Base-by-base conservation (phyloP, 23 tunicate species). In the Trididemnum clinides region DNA sequence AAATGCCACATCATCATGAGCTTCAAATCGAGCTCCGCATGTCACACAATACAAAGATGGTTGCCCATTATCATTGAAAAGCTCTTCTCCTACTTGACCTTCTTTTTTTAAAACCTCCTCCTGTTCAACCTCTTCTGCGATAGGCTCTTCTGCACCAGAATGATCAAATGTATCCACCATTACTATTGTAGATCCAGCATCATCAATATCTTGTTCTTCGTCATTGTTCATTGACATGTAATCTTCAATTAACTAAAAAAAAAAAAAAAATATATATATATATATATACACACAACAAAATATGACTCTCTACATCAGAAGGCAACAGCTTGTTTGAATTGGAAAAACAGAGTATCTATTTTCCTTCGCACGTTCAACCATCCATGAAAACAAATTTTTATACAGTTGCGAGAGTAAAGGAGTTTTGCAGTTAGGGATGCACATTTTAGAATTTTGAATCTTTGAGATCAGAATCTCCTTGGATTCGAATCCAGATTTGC, bases 151-250 rank as follows among this genome's bases (percentile, higher is more conserved):
- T 31, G 10, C 5, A 66, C 7, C 75, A 59, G 69, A 59, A 20
- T 74, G 58, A n/a, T 5, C 58, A 78, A 25, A 78, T 51, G 83
- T 78, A 31, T 81, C 85, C n/a, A 81, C 74, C 85, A 81, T 64
- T 33, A 81, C 51, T 10, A 81, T 81, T 29, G 85, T 81, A 3
- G 73, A 62, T 18, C 57, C 29, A 19, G 54, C 57, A 19, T 1
- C 10, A 19, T 21, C 54, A 23, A 36, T 57, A 36, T 2, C 29
- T 6, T 30, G 38, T 36, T 73, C 57, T 12, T 73, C 80, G 37
- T 73, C 80, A 36, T 37, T 28, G 22, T 10, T 36, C 57, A 38
- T 73, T 36, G 80, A 73, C 80, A 73, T 73, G 80, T 73, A 73
- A 73, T 73, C 80, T 36, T 73, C 80, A 19, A 39, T 39, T 6